phyloP scores from a whole-genome alignment of 2,888 invertebrate genomes.

The Steinernema carpocapsae region DNA sequence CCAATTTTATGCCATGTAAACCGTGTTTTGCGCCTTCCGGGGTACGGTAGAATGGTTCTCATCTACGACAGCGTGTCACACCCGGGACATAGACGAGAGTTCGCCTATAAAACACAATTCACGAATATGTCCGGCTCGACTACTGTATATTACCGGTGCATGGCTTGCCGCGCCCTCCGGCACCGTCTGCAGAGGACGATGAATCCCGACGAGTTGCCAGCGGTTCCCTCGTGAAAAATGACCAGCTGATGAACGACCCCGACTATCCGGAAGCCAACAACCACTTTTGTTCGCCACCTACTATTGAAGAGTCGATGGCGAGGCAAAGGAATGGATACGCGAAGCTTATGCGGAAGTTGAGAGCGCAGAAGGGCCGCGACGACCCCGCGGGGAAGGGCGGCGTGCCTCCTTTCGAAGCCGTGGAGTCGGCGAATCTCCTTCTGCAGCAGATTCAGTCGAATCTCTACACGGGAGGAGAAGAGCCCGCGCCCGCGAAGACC shows the following conservation, averaged over 20 bases:
- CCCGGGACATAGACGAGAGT: constrained; percentile 53
- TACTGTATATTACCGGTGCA: constrained; percentile 55
- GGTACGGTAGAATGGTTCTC: constrained; percentile 57
- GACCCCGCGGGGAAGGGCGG: not conserved
- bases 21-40: constrained; percentile 45
- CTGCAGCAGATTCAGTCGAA: constrained; percentile 33
- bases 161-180: constrained; percentile 55
- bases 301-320: constrained; percentile 51
- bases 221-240: constrained; percentile 53
- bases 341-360: constrained; percentile 27
- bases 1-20: constrained; percentile 19
- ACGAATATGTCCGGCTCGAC: constrained; percentile 57
- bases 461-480: constrained; percentile 17
- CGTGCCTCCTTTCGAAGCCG: constrained; percentile 16
- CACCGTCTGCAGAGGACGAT: constrained; percentile 54
- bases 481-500: not conserved
- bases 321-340: constrained; percentile 30
- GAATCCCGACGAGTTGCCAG: constrained; percentile 53
- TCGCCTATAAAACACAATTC: constrained; percentile 55
- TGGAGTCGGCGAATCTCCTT: constrained; percentile 24
- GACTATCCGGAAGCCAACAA: constrained; percentile 55
- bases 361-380: constrained; percentile 30
- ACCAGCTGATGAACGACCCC: constrained; percentile 55
- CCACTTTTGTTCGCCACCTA: constrained; percentile 54
- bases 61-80: constrained; percentile 54